Percentiles rank a stretch among this genome's conserved stretches.
phyloP scores from a whole-genome alignment of 2,888 invertebrate genomes.

The Microplitis manilae region DNA sequence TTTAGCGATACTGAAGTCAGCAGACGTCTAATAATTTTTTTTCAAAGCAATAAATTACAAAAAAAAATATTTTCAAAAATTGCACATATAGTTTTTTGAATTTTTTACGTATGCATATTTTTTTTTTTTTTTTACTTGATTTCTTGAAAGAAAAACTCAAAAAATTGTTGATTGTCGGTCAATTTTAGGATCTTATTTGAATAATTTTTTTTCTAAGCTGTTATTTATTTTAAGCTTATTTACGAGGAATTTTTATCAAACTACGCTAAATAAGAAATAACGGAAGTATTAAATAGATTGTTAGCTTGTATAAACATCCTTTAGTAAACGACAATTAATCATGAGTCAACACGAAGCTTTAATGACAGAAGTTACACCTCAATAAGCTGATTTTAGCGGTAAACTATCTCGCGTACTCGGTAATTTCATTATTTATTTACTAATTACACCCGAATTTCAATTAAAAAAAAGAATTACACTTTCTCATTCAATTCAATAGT shows the following conservation, averaged over 20 bases:
- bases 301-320: not conserved
- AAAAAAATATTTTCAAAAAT: no score
- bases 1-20: no score
- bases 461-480: not conserved
- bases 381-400: constrained; percentile 17
- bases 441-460: not conserved
- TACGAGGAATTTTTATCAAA: not conserved
- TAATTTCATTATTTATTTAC: constrained; percentile 12
- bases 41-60: no score
- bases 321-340: constrained; percentile 20
- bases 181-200: no score
- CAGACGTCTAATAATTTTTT: no score
- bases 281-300: not conserved
- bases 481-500: not conserved
- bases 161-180: no score
- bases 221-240: not conserved
- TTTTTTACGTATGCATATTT: no score
- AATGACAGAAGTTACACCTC: constrained; percentile 28
- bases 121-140: no score
- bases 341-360: constrained; percentile 13
- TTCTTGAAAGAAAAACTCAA: no score
- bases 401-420: not conserved
- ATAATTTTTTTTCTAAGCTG: no score
- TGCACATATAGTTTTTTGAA: no score
- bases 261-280: not conserved